Evolutionary conservation across 2,888 invertebrate genomes (phyloP).

Genomic region (Andrena hattorfiana): DNA sequence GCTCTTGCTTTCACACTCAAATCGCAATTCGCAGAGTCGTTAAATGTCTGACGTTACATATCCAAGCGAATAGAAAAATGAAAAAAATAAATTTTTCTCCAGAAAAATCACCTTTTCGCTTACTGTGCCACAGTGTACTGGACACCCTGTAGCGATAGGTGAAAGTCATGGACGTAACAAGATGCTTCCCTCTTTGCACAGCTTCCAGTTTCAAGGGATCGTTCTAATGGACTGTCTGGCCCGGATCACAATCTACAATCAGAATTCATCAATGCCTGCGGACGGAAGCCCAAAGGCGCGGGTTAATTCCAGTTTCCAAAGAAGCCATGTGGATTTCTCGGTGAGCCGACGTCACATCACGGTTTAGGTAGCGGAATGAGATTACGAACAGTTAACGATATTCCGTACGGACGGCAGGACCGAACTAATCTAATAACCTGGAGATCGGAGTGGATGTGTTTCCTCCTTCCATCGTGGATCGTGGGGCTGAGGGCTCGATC

Average conservation of each 20-base stretch:
- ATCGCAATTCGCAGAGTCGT: constrained; percentile 8
- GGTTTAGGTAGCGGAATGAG: constrained; percentile 61
- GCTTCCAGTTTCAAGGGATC: neutral
- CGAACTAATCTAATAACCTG: constrained; percentile 74
- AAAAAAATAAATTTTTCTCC: neutral
- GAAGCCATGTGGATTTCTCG: constrained; percentile 64
- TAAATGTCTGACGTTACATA: neutral
- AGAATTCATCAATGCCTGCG: constrained; percentile 11
- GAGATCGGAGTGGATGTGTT: constrained; percentile 59
- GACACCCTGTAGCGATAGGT: no score
- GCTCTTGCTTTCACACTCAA: constrained; percentile 32
- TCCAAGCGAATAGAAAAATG: neutral
- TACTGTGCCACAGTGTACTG: no score
- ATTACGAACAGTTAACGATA: constrained; percentile 75
- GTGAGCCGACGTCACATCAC: constrained; percentile 61
- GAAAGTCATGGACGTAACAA: neutral
- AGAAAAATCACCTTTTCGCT: no score
- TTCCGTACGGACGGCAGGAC: constrained; percentile 71
- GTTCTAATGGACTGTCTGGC: neutral
- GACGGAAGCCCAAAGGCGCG: constrained; percentile 22
- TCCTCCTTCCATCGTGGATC: constrained; percentile 34
- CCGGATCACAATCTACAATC: constrained; percentile 6
- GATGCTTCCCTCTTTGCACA: neutral
- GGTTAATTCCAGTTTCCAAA: constrained; percentile 65
- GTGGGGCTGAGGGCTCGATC: constrained; percentile 34